Evolutionary conservation across 1,140 invertebrate genomes (phyloP).

Genomic region (Chrysopa pallens): DNA sequence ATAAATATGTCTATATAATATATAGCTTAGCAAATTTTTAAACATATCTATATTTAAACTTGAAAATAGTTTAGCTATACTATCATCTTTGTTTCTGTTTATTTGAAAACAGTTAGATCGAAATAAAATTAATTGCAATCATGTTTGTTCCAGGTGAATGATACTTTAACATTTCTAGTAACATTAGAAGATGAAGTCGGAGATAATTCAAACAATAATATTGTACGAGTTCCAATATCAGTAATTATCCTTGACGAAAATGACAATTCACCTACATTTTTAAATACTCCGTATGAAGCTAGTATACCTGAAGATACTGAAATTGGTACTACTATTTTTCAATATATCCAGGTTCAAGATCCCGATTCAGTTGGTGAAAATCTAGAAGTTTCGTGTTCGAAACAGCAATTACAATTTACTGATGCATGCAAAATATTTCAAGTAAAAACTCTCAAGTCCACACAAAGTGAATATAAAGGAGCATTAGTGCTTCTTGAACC

Average conservation of each 20-base stretch:
- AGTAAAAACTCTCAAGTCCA: constrained; percentile 39
- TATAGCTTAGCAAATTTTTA: too few species aligned
- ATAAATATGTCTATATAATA: too few species aligned
- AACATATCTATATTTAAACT: too few species aligned
- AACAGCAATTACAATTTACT: constrained; percentile 32
- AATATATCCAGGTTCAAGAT: constrained; percentile 54
- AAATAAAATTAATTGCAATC: too few species aligned
- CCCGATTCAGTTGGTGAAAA: constrained; percentile 60
- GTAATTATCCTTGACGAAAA: constrained; percentile 78
- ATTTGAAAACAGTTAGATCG: too few species aligned
- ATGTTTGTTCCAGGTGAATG: constrained; percentile 39
- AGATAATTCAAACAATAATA: constrained; percentile 42
- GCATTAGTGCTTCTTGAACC: constrained; percentile 41
- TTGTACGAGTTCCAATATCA: constrained; percentile 56
- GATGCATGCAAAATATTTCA: constrained; percentile 53
- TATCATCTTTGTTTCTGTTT: too few species aligned
- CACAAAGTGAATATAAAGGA: constrained; percentile 40
- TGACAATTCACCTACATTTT: constrained; percentile 69
- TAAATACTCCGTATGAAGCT: constrained; percentile 61
- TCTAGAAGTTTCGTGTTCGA: constrained; percentile 50
- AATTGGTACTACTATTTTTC: constrained; percentile 54
- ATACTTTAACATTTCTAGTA: constrained; percentile 55
- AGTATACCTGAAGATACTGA: constrained; percentile 58
- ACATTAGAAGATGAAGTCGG: constrained; percentile 58
- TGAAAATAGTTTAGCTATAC: too few species aligned